Evolutionary conservation across 2,888 invertebrate genomes (phyloP).

Genomic region (Clostera curtula): DNA sequence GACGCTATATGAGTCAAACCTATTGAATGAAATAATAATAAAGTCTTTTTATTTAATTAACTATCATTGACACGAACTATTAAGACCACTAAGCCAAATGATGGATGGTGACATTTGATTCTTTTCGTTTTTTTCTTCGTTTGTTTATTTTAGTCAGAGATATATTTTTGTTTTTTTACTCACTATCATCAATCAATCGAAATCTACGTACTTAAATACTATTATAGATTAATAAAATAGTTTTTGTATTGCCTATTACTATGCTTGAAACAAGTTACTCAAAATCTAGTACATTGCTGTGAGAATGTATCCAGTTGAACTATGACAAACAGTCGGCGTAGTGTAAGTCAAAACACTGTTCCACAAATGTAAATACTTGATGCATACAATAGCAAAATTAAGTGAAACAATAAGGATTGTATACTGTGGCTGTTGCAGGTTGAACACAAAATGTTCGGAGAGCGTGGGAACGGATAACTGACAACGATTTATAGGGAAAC

Average conservation of each 20-base stretch:
- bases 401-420: conserved; percentile 72
- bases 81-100: conserved; percentile 40
- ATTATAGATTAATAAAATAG: conserved; percentile 1
- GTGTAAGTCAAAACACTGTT: conserved; percentile 34
- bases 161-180: conserved; percentile 38
- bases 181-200: conserved; percentile 55
- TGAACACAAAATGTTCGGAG: conserved; percentile 55
- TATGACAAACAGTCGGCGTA: conserved; percentile 14
- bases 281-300: conserved; percentile 9
- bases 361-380: conserved; percentile 62
- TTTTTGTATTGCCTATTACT: too few species aligned
- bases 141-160: too few species aligned
- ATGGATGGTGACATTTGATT: conserved; percentile 53
- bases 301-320: conserved; percentile 17
- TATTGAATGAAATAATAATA: too few species aligned
- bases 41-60: conserved; percentile 21
- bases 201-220: conserved; percentile 47
- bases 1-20: too few species aligned
- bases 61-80: conserved; percentile 35
- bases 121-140: conserved; percentile 41
- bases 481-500: conserved; percentile 53
- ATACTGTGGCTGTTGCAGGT: conserved; percentile 58
- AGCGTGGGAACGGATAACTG: conserved; percentile 63
- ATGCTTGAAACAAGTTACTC: too few species aligned
- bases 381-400: conserved; percentile 68